Evolutionary conservation across 2,888 invertebrate species (phyloP).

Genomic region (Mallateleia sp.): DNA sequence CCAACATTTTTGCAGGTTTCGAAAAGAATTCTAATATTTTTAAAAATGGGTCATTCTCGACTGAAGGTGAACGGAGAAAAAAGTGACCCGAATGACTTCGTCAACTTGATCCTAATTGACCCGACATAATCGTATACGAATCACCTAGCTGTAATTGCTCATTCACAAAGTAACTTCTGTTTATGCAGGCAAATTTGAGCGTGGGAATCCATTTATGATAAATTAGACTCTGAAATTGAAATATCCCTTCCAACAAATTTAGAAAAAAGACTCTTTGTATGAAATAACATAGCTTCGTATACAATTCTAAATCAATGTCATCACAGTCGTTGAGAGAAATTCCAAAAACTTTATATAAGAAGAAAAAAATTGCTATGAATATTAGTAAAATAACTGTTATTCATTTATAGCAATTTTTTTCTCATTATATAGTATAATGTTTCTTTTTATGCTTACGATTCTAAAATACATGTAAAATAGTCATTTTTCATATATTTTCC

Average conservation of each 20-base stretch:
- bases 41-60: slow-evolving; percentile 26
- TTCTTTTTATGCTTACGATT: no score
- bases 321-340: no score
- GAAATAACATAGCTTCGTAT: no score
- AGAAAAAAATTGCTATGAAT: no score
- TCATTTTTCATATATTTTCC: no score
- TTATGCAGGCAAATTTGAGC: background rate
- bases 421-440: no score
- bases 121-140: background rate
- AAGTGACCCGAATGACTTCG: slow-evolving; percentile 36
- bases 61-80: background rate
- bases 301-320: no score
- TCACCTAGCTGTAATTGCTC: slow-evolving; percentile 11
- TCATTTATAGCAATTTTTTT: no score
- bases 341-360: no score
- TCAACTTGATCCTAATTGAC: slow-evolving; percentile 19
- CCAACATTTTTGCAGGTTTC: slow-evolving; percentile 14
- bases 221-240: background rate
- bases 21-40: slow-evolving; percentile 4
- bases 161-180: background rate
- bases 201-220: background rate
- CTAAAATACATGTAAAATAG: no score
- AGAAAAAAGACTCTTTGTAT: no score
- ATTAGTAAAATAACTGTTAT: no score
- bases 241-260: background rate